phyloP scores from a whole-genome alignment of 2,888 invertebrate species.

The Mantis religiosa region DNA sequence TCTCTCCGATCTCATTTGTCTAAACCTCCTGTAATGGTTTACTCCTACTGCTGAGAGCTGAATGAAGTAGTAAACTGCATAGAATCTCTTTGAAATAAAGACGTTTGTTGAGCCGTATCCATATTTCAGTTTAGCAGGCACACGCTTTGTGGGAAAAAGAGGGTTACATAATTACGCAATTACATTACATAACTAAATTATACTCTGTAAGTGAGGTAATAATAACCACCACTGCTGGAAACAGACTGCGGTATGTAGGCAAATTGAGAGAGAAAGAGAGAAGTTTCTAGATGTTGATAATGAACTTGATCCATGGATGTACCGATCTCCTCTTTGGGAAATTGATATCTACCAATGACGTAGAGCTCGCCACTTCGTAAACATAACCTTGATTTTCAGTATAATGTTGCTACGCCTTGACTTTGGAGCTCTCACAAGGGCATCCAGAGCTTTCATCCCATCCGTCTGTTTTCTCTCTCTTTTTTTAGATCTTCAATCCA shows the following conservation, averaged over 20 bases:
- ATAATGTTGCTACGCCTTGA: background rate
- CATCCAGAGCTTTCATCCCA: background rate
- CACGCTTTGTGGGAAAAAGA: too few relatives aligned
- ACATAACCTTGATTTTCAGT: background rate
- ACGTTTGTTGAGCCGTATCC: too few relatives aligned
- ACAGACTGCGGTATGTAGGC: background rate
- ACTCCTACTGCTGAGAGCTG: too few relatives aligned
- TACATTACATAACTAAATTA: too few relatives aligned
- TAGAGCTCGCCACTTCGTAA: background rate
- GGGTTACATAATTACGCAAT: too few relatives aligned
- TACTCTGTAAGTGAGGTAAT: too few relatives aligned
- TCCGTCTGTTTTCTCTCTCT: background rate
- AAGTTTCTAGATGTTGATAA: background rate
- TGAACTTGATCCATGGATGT: background rate
- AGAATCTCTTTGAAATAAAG: too few relatives aligned
- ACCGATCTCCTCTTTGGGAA: background rate
- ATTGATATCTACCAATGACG: background rate
- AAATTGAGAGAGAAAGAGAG: background rate
- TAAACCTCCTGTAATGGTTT: too few relatives aligned
- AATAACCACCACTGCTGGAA: too few relatives aligned
- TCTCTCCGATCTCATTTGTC: too few relatives aligned
- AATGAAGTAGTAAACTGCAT: too few relatives aligned
- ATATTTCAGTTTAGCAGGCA: too few relatives aligned
- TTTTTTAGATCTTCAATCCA: background rate
- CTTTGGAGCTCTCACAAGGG: background rate